These are phyloP conservation scores for Nematolebias whitei DNA, from an alignment of 2,113 vertebrate species.

Conservation along the genomic window DNA sequence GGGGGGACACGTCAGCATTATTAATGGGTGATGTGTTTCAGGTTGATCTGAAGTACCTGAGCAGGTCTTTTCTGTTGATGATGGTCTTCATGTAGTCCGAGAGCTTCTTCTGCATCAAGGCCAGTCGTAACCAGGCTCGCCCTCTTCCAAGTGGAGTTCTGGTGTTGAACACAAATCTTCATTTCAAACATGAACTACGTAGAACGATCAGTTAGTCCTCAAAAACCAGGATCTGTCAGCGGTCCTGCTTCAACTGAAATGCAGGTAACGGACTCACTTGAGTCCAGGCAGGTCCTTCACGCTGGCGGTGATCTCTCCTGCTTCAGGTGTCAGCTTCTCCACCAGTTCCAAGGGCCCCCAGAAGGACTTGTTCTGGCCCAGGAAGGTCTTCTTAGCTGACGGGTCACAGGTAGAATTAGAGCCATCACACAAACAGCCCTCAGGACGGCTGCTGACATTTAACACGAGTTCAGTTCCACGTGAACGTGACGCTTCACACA, in stretches of 20 bases:
- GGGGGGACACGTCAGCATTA: no score
- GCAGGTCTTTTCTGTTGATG: conserved; percentile 97
- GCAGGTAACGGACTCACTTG: conserved; percentile 82
- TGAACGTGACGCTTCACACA: no score
- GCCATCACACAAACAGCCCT: not conserved
- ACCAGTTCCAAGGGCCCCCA: conserved; percentile 98
- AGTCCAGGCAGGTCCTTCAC: conserved; percentile 97
- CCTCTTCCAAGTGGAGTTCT: conserved; percentile 96
- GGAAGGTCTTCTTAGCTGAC: conserved; percentile 96
- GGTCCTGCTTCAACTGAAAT: not conserved
- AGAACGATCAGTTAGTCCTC: no score
- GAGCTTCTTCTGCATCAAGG: conserved; percentile 99
- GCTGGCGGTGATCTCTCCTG: conserved; percentile 96
- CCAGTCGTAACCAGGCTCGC: conserved; percentile 94
- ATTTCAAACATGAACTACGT: no score
- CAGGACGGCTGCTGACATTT: no score
- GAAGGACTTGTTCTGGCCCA: conserved; percentile 98
- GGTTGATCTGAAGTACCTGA: no score
- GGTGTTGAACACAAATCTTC: conserved; percentile 33
- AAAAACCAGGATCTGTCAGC: no score
- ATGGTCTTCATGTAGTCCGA: conserved; percentile 99
- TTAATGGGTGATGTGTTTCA: no score
- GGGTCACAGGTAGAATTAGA: conserved; percentile 3
- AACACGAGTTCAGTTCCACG: no score
- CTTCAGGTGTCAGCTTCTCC: conserved; percentile 96